These are phyloP conservation scores for Heterocephalus glaber DNA, from an alignment of 2,113 vertebrate species.

Conservation along the genomic window DNA sequence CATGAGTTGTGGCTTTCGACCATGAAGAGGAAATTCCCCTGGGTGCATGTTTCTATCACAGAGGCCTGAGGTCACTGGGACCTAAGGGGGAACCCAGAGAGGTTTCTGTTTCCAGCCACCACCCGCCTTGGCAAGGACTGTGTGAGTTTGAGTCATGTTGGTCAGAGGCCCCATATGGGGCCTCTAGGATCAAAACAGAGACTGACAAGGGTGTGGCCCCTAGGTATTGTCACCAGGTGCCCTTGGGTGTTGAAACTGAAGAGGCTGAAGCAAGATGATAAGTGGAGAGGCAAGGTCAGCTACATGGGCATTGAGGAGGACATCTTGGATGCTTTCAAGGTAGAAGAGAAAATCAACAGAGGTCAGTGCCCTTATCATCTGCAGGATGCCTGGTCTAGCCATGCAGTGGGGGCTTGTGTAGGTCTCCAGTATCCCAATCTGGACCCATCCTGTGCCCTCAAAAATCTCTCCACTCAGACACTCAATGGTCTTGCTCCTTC, in stretches of 20 bases:
- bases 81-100: rapidly evolving
- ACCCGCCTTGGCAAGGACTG: too few species aligned
- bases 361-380: neutral
- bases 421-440: neutral
- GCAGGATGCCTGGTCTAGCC: neutral
- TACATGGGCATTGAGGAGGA: neutral
- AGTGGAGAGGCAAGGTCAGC: conserved; percentile 27
- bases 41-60: rapidly evolving
- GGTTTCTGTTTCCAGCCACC: neutral
- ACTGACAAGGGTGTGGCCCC: neutral
- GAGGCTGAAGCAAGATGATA: neutral
- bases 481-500: neutral
- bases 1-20: neutral
- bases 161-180: rapidly evolving
- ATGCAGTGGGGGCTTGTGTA: neutral
- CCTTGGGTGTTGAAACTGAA: conserved; percentile 37
- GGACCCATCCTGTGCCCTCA: neutral
- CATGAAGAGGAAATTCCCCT: neutral
- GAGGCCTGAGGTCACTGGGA: neutral
- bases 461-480: neutral
- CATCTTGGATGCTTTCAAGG: neutral
- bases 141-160: neutral
- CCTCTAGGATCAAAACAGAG: neutral
- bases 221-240: conserved; percentile 47
- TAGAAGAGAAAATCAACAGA: conserved; percentile 1